Conservation (phyloP, 2,888 invertebrate species). For the Aphodius granarius region DNA sequence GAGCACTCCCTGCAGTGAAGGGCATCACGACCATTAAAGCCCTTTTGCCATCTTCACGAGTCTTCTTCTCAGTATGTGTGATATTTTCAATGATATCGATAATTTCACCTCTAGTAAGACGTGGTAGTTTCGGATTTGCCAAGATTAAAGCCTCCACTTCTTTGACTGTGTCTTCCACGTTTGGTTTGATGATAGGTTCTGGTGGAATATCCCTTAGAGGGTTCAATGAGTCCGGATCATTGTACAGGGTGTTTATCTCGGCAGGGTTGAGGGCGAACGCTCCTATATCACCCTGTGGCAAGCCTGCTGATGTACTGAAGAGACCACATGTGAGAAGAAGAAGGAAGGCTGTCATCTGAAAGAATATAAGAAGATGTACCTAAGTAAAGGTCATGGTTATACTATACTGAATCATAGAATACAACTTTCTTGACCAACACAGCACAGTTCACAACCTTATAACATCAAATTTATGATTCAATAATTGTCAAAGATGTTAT, state of each 20-base stretch:
- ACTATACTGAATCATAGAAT: slow-evolving; percentile 6
- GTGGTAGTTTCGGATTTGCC: slow-evolving; percentile 64
- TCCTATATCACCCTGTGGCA: not conserved
- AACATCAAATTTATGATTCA: not conserved
- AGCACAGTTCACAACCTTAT: not conserved
- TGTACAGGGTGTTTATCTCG: slow-evolving; percentile 21
- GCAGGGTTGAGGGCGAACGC: slow-evolving; percentile 22
- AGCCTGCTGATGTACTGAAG: not conserved
- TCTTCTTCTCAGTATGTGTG: slow-evolving; percentile 47
- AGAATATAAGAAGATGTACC: not conserved
- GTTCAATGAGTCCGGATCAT: not conserved
- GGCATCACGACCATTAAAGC: slow-evolving; percentile 70
- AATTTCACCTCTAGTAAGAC: slow-evolving; percentile 66
- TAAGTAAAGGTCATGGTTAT: not conserved
- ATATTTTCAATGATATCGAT: slow-evolving; percentile 69
- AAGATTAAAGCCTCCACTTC: slow-evolving; percentile 68
- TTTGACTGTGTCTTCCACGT: slow-evolving; percentile 64
- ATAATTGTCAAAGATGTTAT: not conserved
- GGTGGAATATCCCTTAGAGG: slow-evolving; percentile 7
- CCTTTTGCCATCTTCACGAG: slow-evolving; percentile 53
- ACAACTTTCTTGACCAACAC: slow-evolving; percentile 16
- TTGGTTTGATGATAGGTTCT: not conserved
- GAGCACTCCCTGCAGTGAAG: slow-evolving; percentile 61
- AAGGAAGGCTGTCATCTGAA: not conserved
- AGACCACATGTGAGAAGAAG: not conserved